Evolutionary conservation across 2,113 vertebrate genomes (phyloP).

Genomic region (Dromaius novaehollandiae): DNA sequence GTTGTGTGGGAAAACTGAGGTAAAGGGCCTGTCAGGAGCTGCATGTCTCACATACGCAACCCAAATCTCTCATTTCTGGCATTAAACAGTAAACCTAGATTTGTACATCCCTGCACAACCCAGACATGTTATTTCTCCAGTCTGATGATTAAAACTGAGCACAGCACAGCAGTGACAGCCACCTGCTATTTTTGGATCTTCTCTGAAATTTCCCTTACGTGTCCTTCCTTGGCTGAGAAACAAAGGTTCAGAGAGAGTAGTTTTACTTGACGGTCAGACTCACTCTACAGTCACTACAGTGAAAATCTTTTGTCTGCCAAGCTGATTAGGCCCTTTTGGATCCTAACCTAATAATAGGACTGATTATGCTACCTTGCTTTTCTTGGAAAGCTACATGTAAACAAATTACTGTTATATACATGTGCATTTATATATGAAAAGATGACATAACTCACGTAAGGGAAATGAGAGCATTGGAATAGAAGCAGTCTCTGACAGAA

Average conservation of each 20-base stretch:
- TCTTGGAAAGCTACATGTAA: not conserved
- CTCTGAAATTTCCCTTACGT: not conserved
- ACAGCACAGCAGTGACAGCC: slow-evolving; percentile 11
- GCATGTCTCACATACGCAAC: not conserved
- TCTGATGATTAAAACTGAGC: slow-evolving; percentile 21
- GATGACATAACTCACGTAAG: not conserved
- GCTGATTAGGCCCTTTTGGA: not conserved
- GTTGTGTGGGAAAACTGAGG: not conserved
- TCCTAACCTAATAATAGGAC: not conserved
- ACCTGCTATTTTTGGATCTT: slow-evolving; percentile 43
- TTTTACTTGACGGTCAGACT: not conserved
- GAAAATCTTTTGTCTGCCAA: not conserved
- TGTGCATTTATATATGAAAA: not conserved
- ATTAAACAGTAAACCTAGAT: not conserved
- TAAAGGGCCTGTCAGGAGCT: not conserved
- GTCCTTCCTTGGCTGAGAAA: not conserved
- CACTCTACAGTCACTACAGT: not conserved
- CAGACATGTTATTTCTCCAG: not conserved
- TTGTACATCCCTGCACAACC: not conserved
- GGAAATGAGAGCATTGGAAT: not conserved
- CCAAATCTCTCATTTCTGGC: not conserved
- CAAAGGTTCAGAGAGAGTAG: not conserved
- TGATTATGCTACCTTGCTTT: not conserved
- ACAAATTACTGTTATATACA: not conserved
- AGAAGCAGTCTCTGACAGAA: not conserved